phyloP scores from a whole-genome alignment of 2,113 vertebrate genomes.

The Nycticorax nycticorax region DNA sequence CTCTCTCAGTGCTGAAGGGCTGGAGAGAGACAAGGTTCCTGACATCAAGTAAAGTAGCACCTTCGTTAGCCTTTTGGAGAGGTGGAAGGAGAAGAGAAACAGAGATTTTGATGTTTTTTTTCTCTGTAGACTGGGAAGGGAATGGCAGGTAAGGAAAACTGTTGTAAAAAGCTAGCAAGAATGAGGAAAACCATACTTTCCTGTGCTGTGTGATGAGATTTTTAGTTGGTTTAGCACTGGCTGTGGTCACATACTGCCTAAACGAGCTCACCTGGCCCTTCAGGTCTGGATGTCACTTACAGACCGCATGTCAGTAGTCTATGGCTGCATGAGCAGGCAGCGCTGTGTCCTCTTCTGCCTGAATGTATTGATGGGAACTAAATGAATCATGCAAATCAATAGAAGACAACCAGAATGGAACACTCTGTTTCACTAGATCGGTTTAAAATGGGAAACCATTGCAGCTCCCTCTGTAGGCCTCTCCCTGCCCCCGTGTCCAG shows the following conservation, averaged over 20 bases:
- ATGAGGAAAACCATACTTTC: neutral
- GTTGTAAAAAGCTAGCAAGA: neutral
- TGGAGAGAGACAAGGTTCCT: neutral
- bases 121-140: neutral
- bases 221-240: neutral
- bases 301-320: rapidly evolving
- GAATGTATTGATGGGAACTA: neutral
- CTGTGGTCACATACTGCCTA: rapidly evolving
- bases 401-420: neutral
- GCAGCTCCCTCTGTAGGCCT: neutral
- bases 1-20: neutral
- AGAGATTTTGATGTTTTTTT: neutral
- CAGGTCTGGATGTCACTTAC: neutral
- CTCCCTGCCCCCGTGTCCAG: neutral
- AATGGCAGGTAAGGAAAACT: neutral
- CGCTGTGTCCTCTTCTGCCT: neutral
- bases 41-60: neutral
- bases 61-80: neutral
- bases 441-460: neutral
- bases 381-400: neutral
- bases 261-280: neutral
- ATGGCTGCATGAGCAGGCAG: neutral
- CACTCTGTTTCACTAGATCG: rapidly evolving
- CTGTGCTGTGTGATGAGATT: neutral
- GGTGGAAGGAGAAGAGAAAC: neutral